Percentiles rank a stretch among this genome's conserved stretches.
Evolutionary conservation across 2,797 vertebrate species (phyloP).

Genomic region (Pipistrellus nathusii): DNA sequence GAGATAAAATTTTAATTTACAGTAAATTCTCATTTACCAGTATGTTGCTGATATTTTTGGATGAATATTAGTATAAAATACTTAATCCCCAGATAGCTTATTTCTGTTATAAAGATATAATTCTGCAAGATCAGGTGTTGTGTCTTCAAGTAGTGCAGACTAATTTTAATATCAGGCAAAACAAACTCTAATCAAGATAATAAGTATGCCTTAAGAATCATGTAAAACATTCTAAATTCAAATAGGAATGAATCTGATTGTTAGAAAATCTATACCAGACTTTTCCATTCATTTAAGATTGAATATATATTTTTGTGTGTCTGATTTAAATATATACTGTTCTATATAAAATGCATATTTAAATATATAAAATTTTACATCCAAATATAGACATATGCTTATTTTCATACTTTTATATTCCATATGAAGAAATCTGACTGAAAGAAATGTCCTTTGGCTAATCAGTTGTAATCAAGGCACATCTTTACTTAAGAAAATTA

Average conservation of each 20-base stretch:
- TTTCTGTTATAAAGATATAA: slow-evolving; percentile 64
- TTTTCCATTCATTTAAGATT: slow-evolving; percentile 62
- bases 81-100: slow-evolving; percentile 63
- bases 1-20: slow-evolving; percentile 70
- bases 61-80: slow-evolving; percentile 61
- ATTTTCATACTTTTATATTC: slow-evolving; percentile 63
- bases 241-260: slow-evolving; percentile 68
- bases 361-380: slow-evolving; percentile 59
- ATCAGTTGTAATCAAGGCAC: slow-evolving; percentile 78
- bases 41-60: slow-evolving; percentile 52
- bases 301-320: slow-evolving; percentile 44
- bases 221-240: slow-evolving; percentile 72
- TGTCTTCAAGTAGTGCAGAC: slow-evolving; percentile 61
- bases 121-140: slow-evolving; percentile 72
- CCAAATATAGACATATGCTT: slow-evolving; percentile 46
- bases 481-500: slow-evolving; percentile 74
- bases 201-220: slow-evolving; percentile 73
- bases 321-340: slow-evolving; percentile 60
- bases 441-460: slow-evolving; percentile 70
- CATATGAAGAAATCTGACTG: slow-evolving; percentile 8
- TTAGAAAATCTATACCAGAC: background rate
- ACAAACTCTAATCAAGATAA: slow-evolving; percentile 80
- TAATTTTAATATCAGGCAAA: slow-evolving; percentile 79
- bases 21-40: slow-evolving; percentile 68
- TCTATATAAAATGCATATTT: slow-evolving; percentile 59